Evolutionary conservation across 2,888 invertebrate species (phyloP), one percentile per base, ranked within the genome.

Genomic region (Sarcophaga rosellei): DNA sequence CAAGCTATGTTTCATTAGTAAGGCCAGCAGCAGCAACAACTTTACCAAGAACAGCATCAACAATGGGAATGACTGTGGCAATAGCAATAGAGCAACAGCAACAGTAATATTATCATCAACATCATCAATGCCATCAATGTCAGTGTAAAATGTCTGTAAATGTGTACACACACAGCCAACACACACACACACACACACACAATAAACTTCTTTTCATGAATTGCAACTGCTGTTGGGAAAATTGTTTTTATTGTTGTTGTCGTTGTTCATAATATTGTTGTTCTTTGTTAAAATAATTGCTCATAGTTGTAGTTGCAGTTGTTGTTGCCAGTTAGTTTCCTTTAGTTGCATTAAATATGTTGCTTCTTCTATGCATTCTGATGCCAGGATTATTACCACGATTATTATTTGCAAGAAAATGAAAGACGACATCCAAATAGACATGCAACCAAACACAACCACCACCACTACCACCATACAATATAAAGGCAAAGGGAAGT

Each of bases 81-180:
- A 23, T 23, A 4, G 63, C 53, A 53, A n/a, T 45, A 53, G 73
- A 53, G 73, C 80, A 69, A 25, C 63, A 35, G 25, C 47, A 17
- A 61, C 74, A 69, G 53, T 4, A 53, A 15, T 70, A 69, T 75
- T 75, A 85, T 75, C 84, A 87, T 59, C 79, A 62, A 65, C 85
- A 77, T 63, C 79, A 73, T 65, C 85, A 76, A 68, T 62, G 77
- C 66, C 77, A 82, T 59, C 84, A 81, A 85, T 68, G 80, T 73
- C 80, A 70, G 62, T 63, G 23, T 63, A 70, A 57, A 53, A 47
- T 53, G 10, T 47, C 10, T 69, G 11, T 53, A 23, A 35, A 20
- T 10, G 10, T 10, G 2, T 0, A 23, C 53, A 53, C 17, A 53
- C 53, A 53, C 35, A 35, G 35, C 21, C 21, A 53, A 45, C 72